Base-by-base conservation (phyloP, 2,113 vertebrate species). In the Xenotilapia caudafasciata region DNA sequence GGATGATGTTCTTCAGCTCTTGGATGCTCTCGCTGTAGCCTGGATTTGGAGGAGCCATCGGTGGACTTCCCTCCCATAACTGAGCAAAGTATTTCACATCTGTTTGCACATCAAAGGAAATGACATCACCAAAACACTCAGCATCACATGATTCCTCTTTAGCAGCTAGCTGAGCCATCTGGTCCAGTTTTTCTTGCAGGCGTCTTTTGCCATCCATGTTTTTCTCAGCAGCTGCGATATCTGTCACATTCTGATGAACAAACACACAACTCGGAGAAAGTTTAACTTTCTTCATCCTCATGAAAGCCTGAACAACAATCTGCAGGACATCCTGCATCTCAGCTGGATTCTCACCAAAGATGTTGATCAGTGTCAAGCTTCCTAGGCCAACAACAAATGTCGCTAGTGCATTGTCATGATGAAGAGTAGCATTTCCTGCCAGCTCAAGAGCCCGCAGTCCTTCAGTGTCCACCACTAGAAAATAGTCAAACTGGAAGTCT, bases 51-150 rank as follows among this genome's bases (percentile, higher is more conserved):
- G 47, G 47, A 49, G 47, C 47, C 47, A 49, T 49, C 17, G 17
- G 47, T 49, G 47, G 47, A 19, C 47, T 19, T 9, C 47, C 47
- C 17, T 49, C 47, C 47, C 17, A 49, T 49, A 49, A 0, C 47
- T 49, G 47, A 0, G 47, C 15, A 49, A 49, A 49, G 15, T 19
- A 49, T 53, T 53, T 53, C 51, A 53, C 51, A 53, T 53, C 51
- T 53, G 0, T 53, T 53, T 53, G 9, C 0, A 11, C 51, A 53
- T 53, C 19, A 10, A 53, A 53, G 49, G 0, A 0, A 53, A 53
- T 53, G 9, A 21, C 0, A 0, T 51, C 49, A 51, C 0, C 0
- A 0, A 51, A 51, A 0, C 17, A n/a, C 17, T 51, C 49, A n/a
- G 49, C 49, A 49, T 49, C 4, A 49, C 47, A 49, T 0, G 0